Evolutionary conservation across 2,888 invertebrate species (phyloP), one percentile per base, ranked within the genome.

Genomic region (Limnephilus auricula): DNA sequence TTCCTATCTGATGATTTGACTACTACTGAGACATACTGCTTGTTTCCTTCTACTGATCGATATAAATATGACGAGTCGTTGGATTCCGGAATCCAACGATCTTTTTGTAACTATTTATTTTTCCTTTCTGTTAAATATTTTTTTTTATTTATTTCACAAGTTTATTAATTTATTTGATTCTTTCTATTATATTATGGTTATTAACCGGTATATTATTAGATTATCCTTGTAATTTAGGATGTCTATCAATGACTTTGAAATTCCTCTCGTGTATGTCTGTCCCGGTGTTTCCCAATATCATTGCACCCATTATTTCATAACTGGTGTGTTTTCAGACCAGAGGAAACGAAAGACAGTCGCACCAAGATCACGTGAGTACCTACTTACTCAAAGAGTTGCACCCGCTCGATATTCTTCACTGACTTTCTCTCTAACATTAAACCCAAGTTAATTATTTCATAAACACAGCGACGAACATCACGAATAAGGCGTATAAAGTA

Each of bases 281-380:
- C 13, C 31, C 18, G 80, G 30, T 37, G n/a, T 40, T 84, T 45
- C 84, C 40, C 40, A 84, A 84, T 84, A 15, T 30, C 15, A 5
- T 80, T 80, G 65, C 65, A 25, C 25, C 65, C 80, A 80, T 80
- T 32, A 6, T 80, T 85, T 85, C 85, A 85, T 85, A 37, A 85
- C 30, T 85, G 85, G 85, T 85, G 45, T 85, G 30, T 85, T 85
- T 85, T 85, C 85, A 85, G 85, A 40, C 85, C 25, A 85, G 85
- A 85, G 85, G 85, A 34, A 85, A 85, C n/a, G 34, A 85, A 34
- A 85, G 85, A 85, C 85, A 40, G 37, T 85, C 85, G 85, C 85
- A 37, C 85, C 85, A 85, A 85, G 85, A 85, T 40, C 85, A 85
- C 30, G 85, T 85, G 85, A 85, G 85, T 85, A 85, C 85, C 82